A percentile compares a stretch with the other conserved stretches of the same genome.
Evolutionary conservation across 2,888 invertebrate genomes (phyloP).

Genomic region (Acronicta alni): DNA sequence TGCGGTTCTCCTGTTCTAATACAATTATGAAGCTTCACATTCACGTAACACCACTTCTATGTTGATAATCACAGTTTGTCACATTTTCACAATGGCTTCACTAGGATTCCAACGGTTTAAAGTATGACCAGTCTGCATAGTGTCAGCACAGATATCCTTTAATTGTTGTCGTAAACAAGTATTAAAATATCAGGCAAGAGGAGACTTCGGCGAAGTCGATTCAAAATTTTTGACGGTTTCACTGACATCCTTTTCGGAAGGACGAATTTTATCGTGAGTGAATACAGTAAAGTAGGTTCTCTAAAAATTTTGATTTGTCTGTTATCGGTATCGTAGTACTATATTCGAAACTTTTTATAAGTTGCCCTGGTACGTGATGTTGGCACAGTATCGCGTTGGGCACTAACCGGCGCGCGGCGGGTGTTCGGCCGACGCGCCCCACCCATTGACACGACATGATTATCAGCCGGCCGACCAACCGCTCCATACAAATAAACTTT

Average conservation of each 20-base stretch:
- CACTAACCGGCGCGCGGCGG: constrained; percentile 73
- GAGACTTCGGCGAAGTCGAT: constrained; percentile 78
- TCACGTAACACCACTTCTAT: constrained; percentile 61
- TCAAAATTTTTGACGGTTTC: constrained; percentile 82
- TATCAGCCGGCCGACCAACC: constrained; percentile 81
- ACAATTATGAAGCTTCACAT: constrained; percentile 64
- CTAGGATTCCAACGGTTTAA: constrained; percentile 27
- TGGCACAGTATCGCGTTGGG: constrained; percentile 72
- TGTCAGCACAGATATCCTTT: constrained; percentile 57
- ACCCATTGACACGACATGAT: constrained; percentile 81
- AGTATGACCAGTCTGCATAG: constrained; percentile 33
- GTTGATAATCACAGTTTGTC: constrained; percentile 67
- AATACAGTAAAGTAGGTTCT: constrained; percentile 29
- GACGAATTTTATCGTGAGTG: constrained; percentile 38
- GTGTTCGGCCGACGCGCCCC: constrained; percentile 77
- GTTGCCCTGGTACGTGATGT: constrained; percentile 62
- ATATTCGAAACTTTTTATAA: constrained; percentile 59
- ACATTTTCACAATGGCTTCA: constrained; percentile 73
- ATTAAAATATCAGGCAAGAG: constrained; percentile 83
- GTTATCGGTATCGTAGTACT: constrained; percentile 55
- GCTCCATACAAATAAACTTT: constrained; percentile 86
- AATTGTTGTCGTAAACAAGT: constrained; percentile 86
- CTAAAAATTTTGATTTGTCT: constrained; percentile 23
- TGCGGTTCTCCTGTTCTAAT: constrained; percentile 56
- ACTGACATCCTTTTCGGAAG: constrained; percentile 80